Conservation (phyloP, 1,140 invertebrate species). For the Drosophila subobscura region DNA sequence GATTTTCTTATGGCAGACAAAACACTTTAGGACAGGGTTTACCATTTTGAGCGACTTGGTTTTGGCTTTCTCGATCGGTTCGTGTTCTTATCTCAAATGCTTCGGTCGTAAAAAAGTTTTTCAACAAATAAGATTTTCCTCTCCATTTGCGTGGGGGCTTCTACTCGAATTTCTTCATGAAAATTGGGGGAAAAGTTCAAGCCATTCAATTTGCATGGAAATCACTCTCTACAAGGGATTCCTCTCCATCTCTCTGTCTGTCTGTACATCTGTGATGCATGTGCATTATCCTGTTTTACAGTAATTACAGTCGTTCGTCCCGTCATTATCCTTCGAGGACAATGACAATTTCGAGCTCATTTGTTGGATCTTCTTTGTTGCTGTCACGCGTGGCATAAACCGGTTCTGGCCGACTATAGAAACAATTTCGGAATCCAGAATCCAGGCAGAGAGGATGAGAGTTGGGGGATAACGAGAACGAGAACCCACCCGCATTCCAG, state of each 20-base stretch:
- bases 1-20: slow-evolving; percentile 19
- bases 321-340: slow-evolving; percentile 34
- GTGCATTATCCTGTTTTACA: slow-evolving; percentile 41
- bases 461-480: not conserved
- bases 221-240: not conserved
- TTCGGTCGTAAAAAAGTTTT: slow-evolving; percentile 27
- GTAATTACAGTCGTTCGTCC: slow-evolving; percentile 31
- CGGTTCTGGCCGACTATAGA: slow-evolving; percentile 43
- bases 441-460: not conserved
- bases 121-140: slow-evolving; percentile 1
- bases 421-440: slow-evolving; percentile 7
- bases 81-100: slow-evolving; percentile 40
- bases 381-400: slow-evolving; percentile 55
- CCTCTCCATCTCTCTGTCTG: not conserved
- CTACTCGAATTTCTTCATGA: slow-evolving; percentile 6
- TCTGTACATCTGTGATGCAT: slow-evolving; percentile 15
- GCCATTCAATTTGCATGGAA: slow-evolving; percentile 25
- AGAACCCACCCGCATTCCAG: slow-evolving; percentile 70
- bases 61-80: slow-evolving; percentile 15
- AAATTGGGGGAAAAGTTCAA: slow-evolving; percentile 14
- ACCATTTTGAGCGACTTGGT: slow-evolving; percentile 34
- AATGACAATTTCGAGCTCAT: slow-evolving; percentile 44
- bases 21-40: slow-evolving; percentile 13
- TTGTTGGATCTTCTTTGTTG: slow-evolving; percentile 47
- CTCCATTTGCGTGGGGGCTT: slow-evolving; percentile 10